Evolutionary conservation across 2,113 vertebrate genomes (phyloP).

Genomic region (Hippocampus mohnikei): DNA sequence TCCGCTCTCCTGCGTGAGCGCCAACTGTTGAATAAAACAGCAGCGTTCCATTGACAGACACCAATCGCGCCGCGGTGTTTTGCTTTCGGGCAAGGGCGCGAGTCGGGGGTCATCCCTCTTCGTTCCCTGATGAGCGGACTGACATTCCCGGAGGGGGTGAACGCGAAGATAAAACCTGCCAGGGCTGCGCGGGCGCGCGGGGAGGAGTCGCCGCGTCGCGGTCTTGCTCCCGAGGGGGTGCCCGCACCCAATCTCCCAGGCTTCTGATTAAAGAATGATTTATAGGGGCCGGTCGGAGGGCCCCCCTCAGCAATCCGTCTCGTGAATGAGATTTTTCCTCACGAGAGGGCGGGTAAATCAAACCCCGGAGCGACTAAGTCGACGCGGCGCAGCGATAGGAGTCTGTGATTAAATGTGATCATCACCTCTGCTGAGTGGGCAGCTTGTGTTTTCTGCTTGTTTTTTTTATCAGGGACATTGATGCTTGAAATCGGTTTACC

Average conservation of each 20-base stretch:
- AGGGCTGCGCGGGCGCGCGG: slow-evolving; percentile 33
- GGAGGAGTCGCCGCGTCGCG: slow-evolving; percentile 67
- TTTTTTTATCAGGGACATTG: slow-evolving; percentile 25
- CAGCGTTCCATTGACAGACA: not conserved
- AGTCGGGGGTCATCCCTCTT: slow-evolving; percentile 47
- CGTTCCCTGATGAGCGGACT: slow-evolving; percentile 38
- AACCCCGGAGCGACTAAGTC: slow-evolving; percentile 60
- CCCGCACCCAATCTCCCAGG: slow-evolving; percentile 61
- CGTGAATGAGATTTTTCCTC: slow-evolving; percentile 72
- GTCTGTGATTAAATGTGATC: slow-evolving; percentile 65
- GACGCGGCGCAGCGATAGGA: slow-evolving; percentile 40
- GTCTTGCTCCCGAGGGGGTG: slow-evolving; percentile 56
- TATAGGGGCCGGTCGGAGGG: slow-evolving; percentile 55
- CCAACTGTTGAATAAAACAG: slow-evolving; percentile 4
- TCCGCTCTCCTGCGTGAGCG: not conserved
- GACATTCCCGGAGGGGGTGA: slow-evolving; percentile 48
- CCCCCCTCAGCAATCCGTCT: slow-evolving; percentile 73
- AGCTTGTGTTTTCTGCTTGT: slow-evolving; percentile 26
- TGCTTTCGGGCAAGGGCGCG: slow-evolving; percentile 1
- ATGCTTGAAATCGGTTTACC: slow-evolving; percentile 29
- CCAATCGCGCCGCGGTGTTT: not conserved
- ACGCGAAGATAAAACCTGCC: slow-evolving; percentile 49
- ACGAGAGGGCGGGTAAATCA: slow-evolving; percentile 77
- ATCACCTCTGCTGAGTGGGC: slow-evolving; percentile 53
- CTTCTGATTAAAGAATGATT: slow-evolving; percentile 83